phyloP scores from a whole-genome alignment of 2,888 invertebrate genomes.

The Amiota mariae region DNA sequence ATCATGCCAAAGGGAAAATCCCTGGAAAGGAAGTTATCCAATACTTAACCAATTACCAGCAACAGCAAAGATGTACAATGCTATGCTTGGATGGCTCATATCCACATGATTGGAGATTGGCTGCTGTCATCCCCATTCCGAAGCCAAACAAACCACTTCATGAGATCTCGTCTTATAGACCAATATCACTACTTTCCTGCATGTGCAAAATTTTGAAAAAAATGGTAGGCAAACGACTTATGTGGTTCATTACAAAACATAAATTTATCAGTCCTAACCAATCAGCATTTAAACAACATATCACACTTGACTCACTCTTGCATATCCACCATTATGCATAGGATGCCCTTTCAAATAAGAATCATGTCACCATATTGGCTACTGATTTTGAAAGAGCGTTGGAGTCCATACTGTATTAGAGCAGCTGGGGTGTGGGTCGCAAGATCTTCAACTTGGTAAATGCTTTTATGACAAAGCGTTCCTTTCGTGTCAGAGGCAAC shows the following conservation, averaged over 20 bases:
- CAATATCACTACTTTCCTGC: neutral
- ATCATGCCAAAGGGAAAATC: neutral
- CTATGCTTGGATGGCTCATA: neutral
- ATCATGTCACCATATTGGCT: neutral
- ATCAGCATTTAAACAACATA: neutral
- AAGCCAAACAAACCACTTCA: neutral
- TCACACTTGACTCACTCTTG: neutral
- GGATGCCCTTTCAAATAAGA: neutral
- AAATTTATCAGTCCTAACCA: neutral
- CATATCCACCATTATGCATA: neutral
- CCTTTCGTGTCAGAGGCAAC: conserved; percentile 29
- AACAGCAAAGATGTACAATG: too few species aligned
- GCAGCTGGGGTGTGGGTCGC: conserved; percentile 31
- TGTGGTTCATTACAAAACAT: conserved; percentile 4
- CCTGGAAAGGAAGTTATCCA: too few species aligned
- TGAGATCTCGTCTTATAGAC: neutral
- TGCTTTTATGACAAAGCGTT: conserved; percentile 30
- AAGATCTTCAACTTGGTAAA: conserved; percentile 32
- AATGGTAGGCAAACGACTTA: neutral
- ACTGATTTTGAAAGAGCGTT: too few species aligned
- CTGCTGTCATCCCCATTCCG: too few species aligned
- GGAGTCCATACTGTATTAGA: conserved; percentile 31
- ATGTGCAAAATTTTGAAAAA: neutral
- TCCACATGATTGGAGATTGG: neutral
- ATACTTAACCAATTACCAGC: too few species aligned